Base-by-base conservation (phyloP, 2,888 invertebrate species). In the Congeria kusceri region DNA sequence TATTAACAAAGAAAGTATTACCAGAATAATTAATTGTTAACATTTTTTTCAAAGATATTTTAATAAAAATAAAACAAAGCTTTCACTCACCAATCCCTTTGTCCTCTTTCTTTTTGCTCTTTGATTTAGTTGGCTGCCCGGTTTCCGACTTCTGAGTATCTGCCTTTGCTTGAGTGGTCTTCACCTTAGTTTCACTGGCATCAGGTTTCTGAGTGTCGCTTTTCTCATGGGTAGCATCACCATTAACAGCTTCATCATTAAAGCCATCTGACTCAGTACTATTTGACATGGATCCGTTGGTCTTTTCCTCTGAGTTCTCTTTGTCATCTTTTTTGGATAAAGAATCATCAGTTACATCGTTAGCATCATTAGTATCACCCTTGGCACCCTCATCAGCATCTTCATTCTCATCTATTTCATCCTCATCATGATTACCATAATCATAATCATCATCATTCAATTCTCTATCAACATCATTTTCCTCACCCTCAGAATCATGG, bases 81-180 rank as follows among this genome's bases (percentile, higher is more conserved):
- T 64, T 53, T 18, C 18, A 81, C 88, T 80, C 71, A 91, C 91
- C 91, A 68, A 90, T 89, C 57, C 89, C 88, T 80, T 91, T 91
- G 76, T 91, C 91, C 65, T 91, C 91, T 73, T 90, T 90, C 77
- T 86, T 89, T 77, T 91, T 91, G 72, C 85, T 87, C 81, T 89
- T 91, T 28, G 67, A 59, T 58, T 83, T 74, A 25, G 74, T 71
- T 62, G 83, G 76, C 23, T 68, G 77, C n/a, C 62, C 56, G 7
- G 53, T 53, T 53, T 82, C 78, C 13, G 63, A n/a, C 59, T 85
- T 86, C 23, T 83, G 79, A 39, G 58, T 49, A 46, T 75, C 69
- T 20, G 56, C 63, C 11, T 61, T 75, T 18, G 61, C 65, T 53
- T 68, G 67, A 39, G 39, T 15, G 9, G 9, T 39, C 39, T 39